phyloP scores from a whole-genome alignment of 2,113 vertebrate genomes.

The Proterorhinus semilunaris region DNA sequence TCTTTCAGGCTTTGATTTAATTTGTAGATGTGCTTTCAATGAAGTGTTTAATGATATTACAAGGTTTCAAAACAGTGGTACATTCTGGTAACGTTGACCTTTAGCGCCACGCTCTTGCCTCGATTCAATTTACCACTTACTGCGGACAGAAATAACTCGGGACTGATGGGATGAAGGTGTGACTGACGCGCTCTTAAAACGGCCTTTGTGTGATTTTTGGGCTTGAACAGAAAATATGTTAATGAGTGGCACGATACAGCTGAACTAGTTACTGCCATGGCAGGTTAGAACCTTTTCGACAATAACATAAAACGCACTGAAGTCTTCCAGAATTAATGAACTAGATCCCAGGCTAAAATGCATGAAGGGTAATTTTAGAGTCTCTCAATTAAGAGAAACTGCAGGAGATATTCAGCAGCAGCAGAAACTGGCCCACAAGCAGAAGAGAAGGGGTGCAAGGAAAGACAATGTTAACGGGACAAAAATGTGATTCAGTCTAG shows the following conservation, averaged over 20 bases:
- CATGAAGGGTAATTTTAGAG: conserved; percentile 63
- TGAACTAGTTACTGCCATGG: neutral
- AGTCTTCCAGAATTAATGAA: neutral
- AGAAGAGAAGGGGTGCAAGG: neutral
- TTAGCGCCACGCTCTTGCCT: neutral
- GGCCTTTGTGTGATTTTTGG: neutral
- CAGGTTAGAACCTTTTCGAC: neutral
- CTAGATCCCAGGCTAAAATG: conserved; percentile 13
- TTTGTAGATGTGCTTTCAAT: neutral
- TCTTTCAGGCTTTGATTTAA: neutral
- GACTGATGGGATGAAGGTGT: conserved; percentile 4
- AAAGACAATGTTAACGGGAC: neutral
- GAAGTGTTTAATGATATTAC: neutral
- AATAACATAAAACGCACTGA: neutral
- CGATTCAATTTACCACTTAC: neutral
- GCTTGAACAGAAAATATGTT: no score
- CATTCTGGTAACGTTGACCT: neutral
- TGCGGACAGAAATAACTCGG: conserved; percentile 2
- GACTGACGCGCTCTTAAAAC: neutral
- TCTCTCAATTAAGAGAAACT: conserved; percentile 62
- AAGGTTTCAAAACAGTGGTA: neutral
- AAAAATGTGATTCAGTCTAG: neutral
- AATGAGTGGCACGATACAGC: neutral
- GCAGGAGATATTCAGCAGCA: conserved; percentile 59
- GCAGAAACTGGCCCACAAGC: conserved; percentile 45